Conservation (phyloP, 2,113 vertebrate genomes). For the Halcyon malimbica region DNA sequence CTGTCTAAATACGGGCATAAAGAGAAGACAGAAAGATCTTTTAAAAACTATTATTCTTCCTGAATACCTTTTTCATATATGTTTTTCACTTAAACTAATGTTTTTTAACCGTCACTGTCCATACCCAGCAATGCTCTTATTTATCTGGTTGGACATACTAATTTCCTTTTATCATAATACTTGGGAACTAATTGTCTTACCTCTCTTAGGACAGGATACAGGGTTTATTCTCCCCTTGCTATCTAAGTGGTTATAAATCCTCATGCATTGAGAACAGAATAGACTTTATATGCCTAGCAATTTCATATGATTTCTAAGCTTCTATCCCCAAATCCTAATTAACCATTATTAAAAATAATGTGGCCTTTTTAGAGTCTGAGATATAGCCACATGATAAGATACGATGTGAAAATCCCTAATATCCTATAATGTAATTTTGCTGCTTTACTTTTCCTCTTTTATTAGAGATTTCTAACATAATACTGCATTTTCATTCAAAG, state of each 20-base stretch:
- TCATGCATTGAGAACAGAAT: background rate
- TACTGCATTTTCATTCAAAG: slow-evolving; percentile 47
- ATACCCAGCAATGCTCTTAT: background rate
- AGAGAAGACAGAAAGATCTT: background rate
- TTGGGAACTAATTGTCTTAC: slow-evolving; percentile 22
- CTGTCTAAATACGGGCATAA: background rate
- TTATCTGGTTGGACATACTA: background rate
- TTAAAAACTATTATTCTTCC: background rate
- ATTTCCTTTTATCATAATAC: slow-evolving; percentile 27
- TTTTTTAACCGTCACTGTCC: background rate
- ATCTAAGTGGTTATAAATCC: slow-evolving; percentile 11
- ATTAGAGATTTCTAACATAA: slow-evolving; percentile 12
- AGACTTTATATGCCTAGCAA: background rate
- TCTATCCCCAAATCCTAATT: slow-evolving; percentile 59
- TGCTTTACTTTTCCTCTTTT: background rate
- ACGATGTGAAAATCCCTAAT: background rate
- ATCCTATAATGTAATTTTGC: background rate
- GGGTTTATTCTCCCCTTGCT: slow-evolving; percentile 15
- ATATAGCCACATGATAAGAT: background rate
- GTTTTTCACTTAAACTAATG: background rate
- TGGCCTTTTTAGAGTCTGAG: background rate
- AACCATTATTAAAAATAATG: slow-evolving; percentile 53
- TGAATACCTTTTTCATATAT: background rate
- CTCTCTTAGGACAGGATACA: slow-evolving; percentile 19
- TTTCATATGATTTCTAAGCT: slow-evolving; percentile 10